Percentiles rank a stretch among this genome's conserved stretches.
Conservation (phyloP, 2,888 invertebrate species). For the Yponomeuta plumbellus region DNA sequence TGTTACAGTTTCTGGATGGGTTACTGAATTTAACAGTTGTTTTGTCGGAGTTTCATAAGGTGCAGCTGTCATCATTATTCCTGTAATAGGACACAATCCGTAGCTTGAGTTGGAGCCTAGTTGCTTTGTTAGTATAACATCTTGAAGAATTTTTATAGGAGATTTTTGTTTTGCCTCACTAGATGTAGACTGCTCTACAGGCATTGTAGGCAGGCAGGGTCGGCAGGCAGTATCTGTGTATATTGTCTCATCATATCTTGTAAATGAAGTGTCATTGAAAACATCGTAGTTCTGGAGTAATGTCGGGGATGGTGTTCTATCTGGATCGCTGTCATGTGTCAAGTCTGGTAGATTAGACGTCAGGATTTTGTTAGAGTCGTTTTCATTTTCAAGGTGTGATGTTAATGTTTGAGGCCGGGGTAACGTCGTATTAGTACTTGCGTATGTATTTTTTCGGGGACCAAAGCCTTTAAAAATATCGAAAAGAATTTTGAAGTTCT, state of each 20-base stretch:
- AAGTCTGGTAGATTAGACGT: not conserved
- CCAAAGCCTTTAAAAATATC: conserved; percentile 14
- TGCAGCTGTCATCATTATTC: conserved; percentile 2
- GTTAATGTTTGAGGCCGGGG: conserved; percentile 4
- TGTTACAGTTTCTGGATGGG: not conserved
- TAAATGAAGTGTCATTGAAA: not conserved
- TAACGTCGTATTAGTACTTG: not conserved
- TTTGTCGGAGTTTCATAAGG: conserved; percentile 7
- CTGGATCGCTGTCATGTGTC: not conserved
- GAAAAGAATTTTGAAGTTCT: conserved; percentile 11
- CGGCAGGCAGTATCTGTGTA: too few relatives aligned
- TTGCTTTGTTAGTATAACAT: conserved; percentile 6
- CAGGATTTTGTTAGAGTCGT: not conserved
- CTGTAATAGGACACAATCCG: conserved; percentile 12
- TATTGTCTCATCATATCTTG: not conserved
- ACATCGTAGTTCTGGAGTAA: not conserved
- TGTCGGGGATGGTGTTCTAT: conserved; percentile 4
- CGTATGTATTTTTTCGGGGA: conserved; percentile 6
- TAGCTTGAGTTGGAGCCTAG: not conserved
- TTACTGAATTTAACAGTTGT: not conserved
- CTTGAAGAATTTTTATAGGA: conserved; percentile 1
- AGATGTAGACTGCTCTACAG: not conserved
- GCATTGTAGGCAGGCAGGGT: not conserved
- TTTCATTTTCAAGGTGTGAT: conserved; percentile 3
- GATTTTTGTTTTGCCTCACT: conserved; percentile 10